Evolutionary conservation across 2,113 vertebrate species (phyloP).

Genomic region (Muscicapa adusta): DNA sequence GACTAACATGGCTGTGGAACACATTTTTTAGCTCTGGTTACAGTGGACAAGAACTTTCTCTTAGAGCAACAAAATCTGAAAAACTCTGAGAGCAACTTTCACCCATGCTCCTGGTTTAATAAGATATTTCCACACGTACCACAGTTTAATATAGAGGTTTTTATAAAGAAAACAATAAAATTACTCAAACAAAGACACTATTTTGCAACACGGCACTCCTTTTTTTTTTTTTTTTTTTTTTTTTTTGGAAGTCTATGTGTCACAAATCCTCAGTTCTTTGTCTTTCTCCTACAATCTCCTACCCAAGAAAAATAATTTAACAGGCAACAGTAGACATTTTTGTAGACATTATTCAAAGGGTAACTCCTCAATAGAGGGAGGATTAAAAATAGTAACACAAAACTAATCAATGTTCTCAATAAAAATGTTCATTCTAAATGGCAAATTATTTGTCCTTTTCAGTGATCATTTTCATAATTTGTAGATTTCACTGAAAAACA

Average conservation of each 20-base stretch:
- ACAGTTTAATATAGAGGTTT: not conserved
- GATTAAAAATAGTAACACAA: not conserved
- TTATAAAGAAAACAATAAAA: not conserved
- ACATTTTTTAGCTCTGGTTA: not conserved
- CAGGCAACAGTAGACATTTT: not conserved
- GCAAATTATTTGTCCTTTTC: not conserved
- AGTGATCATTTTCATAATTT: not conserved
- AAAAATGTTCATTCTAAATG: not conserved
- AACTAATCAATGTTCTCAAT: not conserved
- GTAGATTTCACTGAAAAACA: not conserved
- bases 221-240: not conserved
- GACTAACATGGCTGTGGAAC: not conserved
- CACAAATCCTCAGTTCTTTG: not conserved
- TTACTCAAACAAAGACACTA: not conserved
- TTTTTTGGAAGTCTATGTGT: not conserved
- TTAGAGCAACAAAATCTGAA: not conserved
- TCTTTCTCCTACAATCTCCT: not conserved
- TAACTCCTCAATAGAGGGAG: not conserved
- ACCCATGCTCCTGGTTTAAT: not conserved
- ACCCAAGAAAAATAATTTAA: not conserved
- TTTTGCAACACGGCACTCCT: not conserved
- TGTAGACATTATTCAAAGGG: not conserved
- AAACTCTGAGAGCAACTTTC: not conserved
- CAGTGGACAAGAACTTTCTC: not conserved
- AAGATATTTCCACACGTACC: not conserved